Evolutionary conservation across 2,888 invertebrate genomes (phyloP), one percentile per base, ranked within the genome.

Genomic region (Cynaeus angustus): DNA sequence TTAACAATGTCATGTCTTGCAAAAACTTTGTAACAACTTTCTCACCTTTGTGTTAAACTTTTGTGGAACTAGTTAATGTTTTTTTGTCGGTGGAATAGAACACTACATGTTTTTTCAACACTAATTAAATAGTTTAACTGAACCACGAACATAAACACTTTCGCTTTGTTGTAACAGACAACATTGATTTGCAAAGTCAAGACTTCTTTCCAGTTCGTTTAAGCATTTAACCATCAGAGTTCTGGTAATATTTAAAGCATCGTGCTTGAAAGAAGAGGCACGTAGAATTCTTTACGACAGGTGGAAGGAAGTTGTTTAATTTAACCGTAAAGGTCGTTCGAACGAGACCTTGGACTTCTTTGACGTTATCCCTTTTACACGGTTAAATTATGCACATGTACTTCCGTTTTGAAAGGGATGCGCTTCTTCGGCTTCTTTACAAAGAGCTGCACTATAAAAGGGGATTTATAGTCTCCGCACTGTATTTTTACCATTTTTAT

Each of bases 291-390:
- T 56, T 66, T 66, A 45, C 45, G 45, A 33, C 56, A 66, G 55
- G 66, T 66, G 66, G 66, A 66, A 66, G 66, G 66, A 66, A 66
- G 66, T 66, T 46, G 56, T 66, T 56, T 13, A 66, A 65, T 65
- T 65, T 65, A 65, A 65, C 28, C 65, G 65, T 65, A 65, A 66
- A 66, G 66, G 66, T 43, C 66, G 56, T 66, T 43, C 46, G 30
- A 37, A 13, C 9, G 7, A 43, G 56, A 56, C 45, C 66, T 56
- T 66, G 55, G 53, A 43, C 37, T 45, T 56, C 53, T 52, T 53
- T 52, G 52, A 41, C 43, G 43, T 7, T 21, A 33, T 14, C 43
- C 41, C 37, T 13, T n/a, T 46, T 30, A 16, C 41, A n/a, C 14
- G 13, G 46, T 43, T 52, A 64, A 61, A 64, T 64, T 64, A 64